Conservation (phyloP, 2,797 vertebrate species). For the Cryptoprocta ferox region DNA sequence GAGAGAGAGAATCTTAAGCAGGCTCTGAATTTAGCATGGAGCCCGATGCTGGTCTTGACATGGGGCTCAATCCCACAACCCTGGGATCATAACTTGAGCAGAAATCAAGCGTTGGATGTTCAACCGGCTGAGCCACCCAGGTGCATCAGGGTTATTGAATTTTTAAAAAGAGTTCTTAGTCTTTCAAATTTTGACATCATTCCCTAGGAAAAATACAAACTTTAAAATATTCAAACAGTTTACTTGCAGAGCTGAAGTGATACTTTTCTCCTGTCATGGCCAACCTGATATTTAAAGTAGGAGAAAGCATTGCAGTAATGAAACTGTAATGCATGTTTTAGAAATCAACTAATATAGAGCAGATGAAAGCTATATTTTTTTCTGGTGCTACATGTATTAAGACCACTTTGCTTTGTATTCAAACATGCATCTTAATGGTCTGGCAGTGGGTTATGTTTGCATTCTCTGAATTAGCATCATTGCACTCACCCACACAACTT, state of each 20-base stretch:
- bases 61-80: too few relatives aligned
- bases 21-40: too few relatives aligned
- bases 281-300: conserved; percentile 73
- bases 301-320: not conserved
- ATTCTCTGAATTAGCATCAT: conserved; percentile 62
- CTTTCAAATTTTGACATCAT: not conserved
- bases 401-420: conserved; percentile 41
- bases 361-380: conserved; percentile 56
- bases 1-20: too few relatives aligned
- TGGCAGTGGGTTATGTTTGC: conserved; percentile 40
- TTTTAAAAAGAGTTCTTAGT: not conserved
- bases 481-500: conserved; percentile 29
- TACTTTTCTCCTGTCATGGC: conserved; percentile 62
- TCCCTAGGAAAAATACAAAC: not conserved
- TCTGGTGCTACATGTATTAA: conserved; percentile 27
- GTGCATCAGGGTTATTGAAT: not conserved
- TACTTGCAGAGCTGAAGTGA: conserved; percentile 18
- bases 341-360: conserved; percentile 49
- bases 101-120: too few relatives aligned
- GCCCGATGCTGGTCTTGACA: too few relatives aligned
- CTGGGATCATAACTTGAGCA: too few relatives aligned
- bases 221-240: conserved; percentile 49
- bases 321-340: conserved; percentile 36
- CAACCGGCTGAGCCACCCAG: too few relatives aligned
- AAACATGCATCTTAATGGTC: conserved; percentile 41